Base-by-base conservation (phyloP, 2,888 invertebrate species). In the Tenthredo mesomela region DNA sequence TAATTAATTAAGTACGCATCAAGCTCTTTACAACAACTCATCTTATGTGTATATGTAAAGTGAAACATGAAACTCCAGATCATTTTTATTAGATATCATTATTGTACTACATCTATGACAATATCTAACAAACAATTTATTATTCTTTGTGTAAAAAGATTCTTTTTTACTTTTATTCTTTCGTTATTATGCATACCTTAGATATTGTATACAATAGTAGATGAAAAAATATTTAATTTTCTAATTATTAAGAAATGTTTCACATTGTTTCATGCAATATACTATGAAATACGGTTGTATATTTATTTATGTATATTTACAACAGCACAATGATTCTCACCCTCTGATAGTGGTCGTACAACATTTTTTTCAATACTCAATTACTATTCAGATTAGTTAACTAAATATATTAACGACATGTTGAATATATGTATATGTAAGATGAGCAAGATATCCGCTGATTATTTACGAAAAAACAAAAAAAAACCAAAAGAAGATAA, bases 241-340 rank as follows among this genome's bases (percentile, higher is more conserved):
- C 10, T 54, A n/a, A 54, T 54, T n/a, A 71, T 18, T 2, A 43
- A 47, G 29, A 47, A 25, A 33, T 73, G 18, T 73, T 25, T 40
- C 73, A n/a, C 40, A 73, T 75, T 75, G 43, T 47, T 75, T 75
- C 12, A 40, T 25, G 25, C 40, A 40, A 75, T 47, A 75, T 47
- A 25, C 47, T 75, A 12, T 25, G 5, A 54, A 40, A 71, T 71
- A 43, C 40, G 29, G 29, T 67, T 67, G 33, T 67, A 47, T 15
- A 47, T 47, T 12, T 47, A 47, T 47, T 37, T 21, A 73, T 47
- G 40, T 25, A 40, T n/a, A 40, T n/a, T n/a, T 71, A 29, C 54
- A 78, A 58, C 77, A 54, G 77, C 54, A 33, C 54, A 78, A 58
- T 54, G 21, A 54, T 78, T 75, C 33, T 73, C 47, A 40, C 18